Conservation (phyloP, 2,113 vertebrate genomes). For the Gambusia holbrooki region DNA sequence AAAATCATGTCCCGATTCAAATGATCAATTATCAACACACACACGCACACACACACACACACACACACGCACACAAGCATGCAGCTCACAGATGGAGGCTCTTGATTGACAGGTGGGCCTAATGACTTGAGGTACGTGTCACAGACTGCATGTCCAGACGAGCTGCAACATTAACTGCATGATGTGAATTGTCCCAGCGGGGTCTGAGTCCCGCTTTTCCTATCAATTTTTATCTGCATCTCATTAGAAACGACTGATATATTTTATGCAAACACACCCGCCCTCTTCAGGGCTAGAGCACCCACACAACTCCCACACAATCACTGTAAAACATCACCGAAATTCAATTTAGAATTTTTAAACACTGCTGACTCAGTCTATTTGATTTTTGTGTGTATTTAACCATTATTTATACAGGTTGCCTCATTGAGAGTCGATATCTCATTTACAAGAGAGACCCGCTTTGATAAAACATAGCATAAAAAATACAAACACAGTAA, state of each 20-base stretch:
- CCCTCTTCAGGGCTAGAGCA: background rate
- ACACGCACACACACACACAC: slow-evolving; percentile 23
- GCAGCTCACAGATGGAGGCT: slow-evolving; percentile 47
- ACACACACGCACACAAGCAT: slow-evolving; percentile 18
- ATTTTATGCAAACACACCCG: background rate
- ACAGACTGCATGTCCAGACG: slow-evolving; percentile 28
- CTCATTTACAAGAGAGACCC: too few relatives aligned
- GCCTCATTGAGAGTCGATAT: too few relatives aligned
- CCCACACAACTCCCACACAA: slow-evolving; percentile 32
- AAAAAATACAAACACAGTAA: too few relatives aligned
- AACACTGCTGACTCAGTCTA: background rate
- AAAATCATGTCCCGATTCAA: slow-evolving; percentile 37
- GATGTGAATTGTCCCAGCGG: slow-evolving; percentile 19
- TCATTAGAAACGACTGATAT: slow-evolving; percentile 13
- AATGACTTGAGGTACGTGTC: slow-evolving; percentile 33
- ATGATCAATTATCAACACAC: slow-evolving; percentile 3
- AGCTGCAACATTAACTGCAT: slow-evolving; percentile 29
- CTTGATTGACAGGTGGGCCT: slow-evolving; percentile 55
- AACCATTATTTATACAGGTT: too few relatives aligned
- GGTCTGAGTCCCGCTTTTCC: slow-evolving; percentile 23
- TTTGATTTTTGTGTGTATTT: too few relatives aligned
- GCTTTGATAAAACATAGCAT: too few relatives aligned
- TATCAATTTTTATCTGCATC: slow-evolving; percentile 29
- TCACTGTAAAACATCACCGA: background rate
- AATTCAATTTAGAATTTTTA: background rate